These are phyloP conservation scores for Philereme vetulata DNA, from an alignment of 2,888 invertebrate species.

Conservation along the genomic window DNA sequence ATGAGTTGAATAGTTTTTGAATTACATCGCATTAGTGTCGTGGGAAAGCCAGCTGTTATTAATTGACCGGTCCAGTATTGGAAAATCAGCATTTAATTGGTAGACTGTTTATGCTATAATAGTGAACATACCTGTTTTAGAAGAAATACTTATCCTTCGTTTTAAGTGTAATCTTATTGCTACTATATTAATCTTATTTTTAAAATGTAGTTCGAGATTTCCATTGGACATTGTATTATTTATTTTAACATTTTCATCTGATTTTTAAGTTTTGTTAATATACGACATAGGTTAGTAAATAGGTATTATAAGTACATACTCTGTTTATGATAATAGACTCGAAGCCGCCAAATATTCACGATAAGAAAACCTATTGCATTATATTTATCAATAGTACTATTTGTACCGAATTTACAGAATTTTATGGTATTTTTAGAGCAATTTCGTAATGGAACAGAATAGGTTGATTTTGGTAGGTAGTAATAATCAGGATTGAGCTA, in stretches of 20 bases:
- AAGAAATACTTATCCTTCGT: no score
- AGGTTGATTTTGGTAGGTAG: not conserved
- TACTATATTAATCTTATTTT: not conserved
- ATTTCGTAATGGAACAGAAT: not conserved
- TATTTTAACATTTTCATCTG: not conserved
- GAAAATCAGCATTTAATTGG: no score
- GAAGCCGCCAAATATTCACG: slow-evolving; percentile 69
- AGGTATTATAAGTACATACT: not conserved
- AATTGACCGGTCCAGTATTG: no score
- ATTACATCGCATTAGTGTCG: no score
- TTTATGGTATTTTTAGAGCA: not conserved
- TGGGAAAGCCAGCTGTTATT: no score
- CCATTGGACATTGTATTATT: slow-evolving; percentile 1
- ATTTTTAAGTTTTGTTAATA: not conserved
- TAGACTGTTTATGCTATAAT: no score
- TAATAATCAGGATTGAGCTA: no score
- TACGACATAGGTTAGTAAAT: not conserved
- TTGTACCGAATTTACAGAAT: not conserved
- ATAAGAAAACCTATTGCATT: slow-evolving; percentile 49
- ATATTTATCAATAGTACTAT: not conserved
- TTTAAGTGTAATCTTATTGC: no score
- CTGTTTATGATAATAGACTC: slow-evolving; percentile 4
- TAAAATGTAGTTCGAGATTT: not conserved
- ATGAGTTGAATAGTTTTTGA: no score
- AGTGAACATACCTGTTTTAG: no score